Percentiles rank a stretch among this genome's conserved stretches.
Conservation (phyloP, 2,113 vertebrate genomes). For the Sander vitreus region DNA sequence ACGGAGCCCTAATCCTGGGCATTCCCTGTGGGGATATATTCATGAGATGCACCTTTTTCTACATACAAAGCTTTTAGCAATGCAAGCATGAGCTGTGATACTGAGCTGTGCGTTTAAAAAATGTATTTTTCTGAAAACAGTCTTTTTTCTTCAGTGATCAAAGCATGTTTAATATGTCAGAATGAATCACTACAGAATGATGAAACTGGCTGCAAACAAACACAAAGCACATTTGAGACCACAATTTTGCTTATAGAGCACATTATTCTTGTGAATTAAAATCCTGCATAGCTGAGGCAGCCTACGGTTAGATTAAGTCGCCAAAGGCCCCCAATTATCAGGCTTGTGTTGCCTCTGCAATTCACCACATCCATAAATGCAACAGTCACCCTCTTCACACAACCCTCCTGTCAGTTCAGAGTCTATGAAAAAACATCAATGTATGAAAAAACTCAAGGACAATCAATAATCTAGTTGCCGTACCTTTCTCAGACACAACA, state of each 20-base stretch:
- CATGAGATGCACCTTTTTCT: constrained; percentile 34
- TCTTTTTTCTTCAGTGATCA: constrained; percentile 59
- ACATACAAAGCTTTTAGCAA: constrained; percentile 51
- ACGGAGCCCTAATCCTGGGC: constrained; percentile 19
- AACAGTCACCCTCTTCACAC: constrained; percentile 50
- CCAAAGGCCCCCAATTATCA: constrained; percentile 65
- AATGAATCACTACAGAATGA: constrained; percentile 62
- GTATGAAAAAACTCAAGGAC: constrained; percentile 70
- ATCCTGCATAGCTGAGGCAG: constrained; percentile 44
- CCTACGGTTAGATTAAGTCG: constrained; percentile 44
- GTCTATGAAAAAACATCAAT: constrained; percentile 57
- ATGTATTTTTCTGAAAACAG: constrained; percentile 31
- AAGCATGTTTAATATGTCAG: constrained; percentile 67
- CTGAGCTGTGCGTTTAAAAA: constrained; percentile 26
- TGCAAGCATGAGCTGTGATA: constrained; percentile 46
- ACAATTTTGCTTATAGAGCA: constrained; percentile 63
- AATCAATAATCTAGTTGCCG: constrained; percentile 73
- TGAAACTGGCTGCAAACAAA: constrained; percentile 77
- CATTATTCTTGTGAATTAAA: constrained; percentile 56
- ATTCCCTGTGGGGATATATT: constrained; percentile 46
- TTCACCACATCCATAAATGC: constrained; percentile 59
- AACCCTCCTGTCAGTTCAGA: constrained; percentile 55
- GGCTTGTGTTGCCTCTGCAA: constrained; percentile 51
- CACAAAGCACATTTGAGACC: constrained; percentile 48
- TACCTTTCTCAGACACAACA: constrained; percentile 62